These are phyloP conservation scores for Suillia variegata DNA, from an alignment of 2,888 invertebrate genomes.

Conservation along the genomic window DNA sequence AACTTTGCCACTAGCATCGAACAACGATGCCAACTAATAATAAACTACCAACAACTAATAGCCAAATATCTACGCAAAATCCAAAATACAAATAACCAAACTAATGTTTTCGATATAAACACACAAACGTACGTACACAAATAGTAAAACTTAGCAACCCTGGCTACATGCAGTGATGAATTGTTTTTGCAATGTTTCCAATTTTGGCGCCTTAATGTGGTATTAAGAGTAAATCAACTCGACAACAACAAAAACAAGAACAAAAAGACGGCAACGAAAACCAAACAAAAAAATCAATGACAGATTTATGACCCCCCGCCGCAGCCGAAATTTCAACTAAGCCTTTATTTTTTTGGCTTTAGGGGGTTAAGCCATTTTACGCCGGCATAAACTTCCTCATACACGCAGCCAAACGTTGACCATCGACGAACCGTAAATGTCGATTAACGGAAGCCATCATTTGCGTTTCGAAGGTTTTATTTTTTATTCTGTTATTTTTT, in stretches of 20 bases:
- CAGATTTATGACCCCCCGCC: constrained; percentile 1
- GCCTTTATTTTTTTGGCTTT: neutral
- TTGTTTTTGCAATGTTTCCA: too few species aligned
- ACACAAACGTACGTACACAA: constrained; percentile 4
- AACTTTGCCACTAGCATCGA: neutral
- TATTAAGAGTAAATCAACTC: neutral
- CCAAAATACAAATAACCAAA: too few species aligned
- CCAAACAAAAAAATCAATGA: neutral
- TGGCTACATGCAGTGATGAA: neutral
- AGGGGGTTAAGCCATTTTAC: neutral
- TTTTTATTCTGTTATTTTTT: too few species aligned
- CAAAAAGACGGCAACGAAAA: too few species aligned
- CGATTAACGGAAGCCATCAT: constrained; percentile 3
- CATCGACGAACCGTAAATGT: constrained; percentile 1
- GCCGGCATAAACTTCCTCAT: neutral
- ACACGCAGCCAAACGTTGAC: neutral
- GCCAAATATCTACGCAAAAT: neutral
- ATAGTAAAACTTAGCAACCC: neutral
- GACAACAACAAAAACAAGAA: too few species aligned
- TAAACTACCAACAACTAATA: neutral
- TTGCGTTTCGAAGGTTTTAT: too few species aligned
- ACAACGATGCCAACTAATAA: neutral
- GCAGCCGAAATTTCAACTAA: neutral
- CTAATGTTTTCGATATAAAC: too few species aligned
- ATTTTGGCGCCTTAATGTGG: neutral